Evolutionary conservation across 1,140 invertebrate genomes (phyloP).

Genomic region (Wasmannia auropunctata): DNA sequence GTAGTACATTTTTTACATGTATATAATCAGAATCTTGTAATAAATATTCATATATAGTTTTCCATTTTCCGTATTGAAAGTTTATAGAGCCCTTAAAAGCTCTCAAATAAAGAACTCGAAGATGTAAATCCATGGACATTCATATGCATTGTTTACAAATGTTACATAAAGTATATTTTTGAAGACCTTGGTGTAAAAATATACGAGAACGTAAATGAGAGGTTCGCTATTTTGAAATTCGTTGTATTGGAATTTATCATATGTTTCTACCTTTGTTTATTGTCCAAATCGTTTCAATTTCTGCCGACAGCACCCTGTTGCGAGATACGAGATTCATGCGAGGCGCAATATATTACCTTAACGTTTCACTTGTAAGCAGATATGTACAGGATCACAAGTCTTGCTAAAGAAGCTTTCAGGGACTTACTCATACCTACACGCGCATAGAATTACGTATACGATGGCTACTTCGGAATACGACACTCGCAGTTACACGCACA

Average conservation of each 20-base stretch:
- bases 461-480: constrained; percentile 15
- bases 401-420: constrained; percentile 34
- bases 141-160: constrained; percentile 8
- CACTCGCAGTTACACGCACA: constrained; percentile 7
- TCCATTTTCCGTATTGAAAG: constrained; percentile 17
- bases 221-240: neutral
- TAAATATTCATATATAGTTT: constrained; percentile 10
- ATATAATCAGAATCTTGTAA: neutral
- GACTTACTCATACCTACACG: constrained; percentile 9
- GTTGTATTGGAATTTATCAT: constrained; percentile 30
- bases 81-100: neutral
- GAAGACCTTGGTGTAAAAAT: neutral
- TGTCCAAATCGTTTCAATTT: constrained; percentile 35
- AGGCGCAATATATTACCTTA: constrained; percentile 23
- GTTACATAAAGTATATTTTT: constrained; percentile 11
- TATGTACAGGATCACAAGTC: constrained; percentile 44
- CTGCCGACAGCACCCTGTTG: neutral
- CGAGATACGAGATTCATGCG: neutral
- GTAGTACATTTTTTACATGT: neutral
- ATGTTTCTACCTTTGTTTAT: constrained; percentile 4
- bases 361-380: constrained; percentile 33
- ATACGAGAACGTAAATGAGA: neutral
- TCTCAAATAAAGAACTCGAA: neutral
- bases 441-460: constrained; percentile 49
- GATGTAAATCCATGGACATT: neutral